Conservation (phyloP, 2,113 vertebrate species). For the Anguilla rostrata region DNA sequence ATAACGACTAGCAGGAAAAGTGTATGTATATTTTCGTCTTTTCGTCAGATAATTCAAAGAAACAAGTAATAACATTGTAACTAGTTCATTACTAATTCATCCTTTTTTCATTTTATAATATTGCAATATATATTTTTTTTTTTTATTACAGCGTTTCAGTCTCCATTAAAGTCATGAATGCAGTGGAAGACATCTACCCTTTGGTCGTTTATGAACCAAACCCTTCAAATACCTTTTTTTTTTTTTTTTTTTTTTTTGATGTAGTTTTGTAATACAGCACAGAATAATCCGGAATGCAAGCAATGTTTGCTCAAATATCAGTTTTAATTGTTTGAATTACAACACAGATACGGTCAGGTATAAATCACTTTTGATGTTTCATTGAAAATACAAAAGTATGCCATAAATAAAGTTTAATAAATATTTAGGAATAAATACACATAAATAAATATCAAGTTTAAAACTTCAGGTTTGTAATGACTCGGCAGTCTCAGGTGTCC, state of each 20-base stretch:
- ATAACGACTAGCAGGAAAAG: background rate
- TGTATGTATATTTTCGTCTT: background rate
- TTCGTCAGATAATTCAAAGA: background rate
- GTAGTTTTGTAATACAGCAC: background rate
- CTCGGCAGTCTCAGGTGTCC: conserved; percentile 38
- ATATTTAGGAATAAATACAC: conserved; percentile 66
- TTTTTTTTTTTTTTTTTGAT: too few species aligned
- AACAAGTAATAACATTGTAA: background rate
- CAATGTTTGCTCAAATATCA: conserved; percentile 46
- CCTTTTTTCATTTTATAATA: background rate
- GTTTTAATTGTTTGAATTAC: conserved; percentile 65
- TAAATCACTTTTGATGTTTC: conserved; percentile 29
- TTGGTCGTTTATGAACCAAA: too few species aligned
- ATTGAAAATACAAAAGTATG: conserved; percentile 48
- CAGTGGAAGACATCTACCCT: too few species aligned
- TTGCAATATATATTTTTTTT: background rate
- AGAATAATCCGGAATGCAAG: conserved; percentile 5
- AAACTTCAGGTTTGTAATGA: conserved; percentile 30
- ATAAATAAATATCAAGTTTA: conserved; percentile 52
- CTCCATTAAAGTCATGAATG: background rate
- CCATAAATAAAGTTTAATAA: conserved; percentile 59
- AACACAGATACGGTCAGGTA: conserved; percentile 22
- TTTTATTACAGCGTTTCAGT: background rate
- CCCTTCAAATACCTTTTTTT: too few species aligned
- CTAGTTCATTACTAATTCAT: background rate